Base-by-base conservation (phyloP, 2,888 invertebrate genomes). In the Beris morrisii region DNA sequence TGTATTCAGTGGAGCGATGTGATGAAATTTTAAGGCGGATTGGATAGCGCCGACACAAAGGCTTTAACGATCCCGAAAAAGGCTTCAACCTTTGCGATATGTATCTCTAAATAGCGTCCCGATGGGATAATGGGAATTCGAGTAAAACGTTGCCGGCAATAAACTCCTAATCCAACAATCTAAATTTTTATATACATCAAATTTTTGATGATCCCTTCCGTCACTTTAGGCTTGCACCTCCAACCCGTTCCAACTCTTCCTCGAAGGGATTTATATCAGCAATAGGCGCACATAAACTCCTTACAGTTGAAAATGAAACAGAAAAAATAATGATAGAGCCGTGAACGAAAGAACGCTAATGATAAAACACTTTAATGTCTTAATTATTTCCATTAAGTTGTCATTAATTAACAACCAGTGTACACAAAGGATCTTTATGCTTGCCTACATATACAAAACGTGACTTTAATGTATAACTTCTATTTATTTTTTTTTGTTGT, bases 311-410 rank as follows among this genome's bases (percentile, higher is more conserved):
- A 15, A 31, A 59, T 22, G 22, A 38, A 56, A 52, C 52, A 31
- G 31, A 31, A 22, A 22, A 22, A 22, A 22, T 22, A 22, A 22
- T 22, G 22, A 22, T 22, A 22, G 22, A 22, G 22, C 22, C 13
- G 38, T 31, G 31, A 59, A 59, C 48, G 59, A 57, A 58, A 28
- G 57, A n/a, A 31, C 50, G 57, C 57, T 58, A 67, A 67, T 64
- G 67, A 67, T 46, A 58, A 58, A 44, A 22, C 64, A 53, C 64
- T 67, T 67, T 55, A 64, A 67, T 58, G 57, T 58, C 56, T 67
- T 52, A 63, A 63, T 63, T 58, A 45, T 59, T 67, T 64, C 58
- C 67, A 64, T 67, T 67, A 59, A 64, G 67, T 64, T 64, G 53
- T 64, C 58, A 64, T 64, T 67, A 64, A 64, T 66, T 50, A 64